Base-by-base conservation (phyloP, 53 echinoderm and acorn worm genomes). In the Astropecten irregularis region DNA sequence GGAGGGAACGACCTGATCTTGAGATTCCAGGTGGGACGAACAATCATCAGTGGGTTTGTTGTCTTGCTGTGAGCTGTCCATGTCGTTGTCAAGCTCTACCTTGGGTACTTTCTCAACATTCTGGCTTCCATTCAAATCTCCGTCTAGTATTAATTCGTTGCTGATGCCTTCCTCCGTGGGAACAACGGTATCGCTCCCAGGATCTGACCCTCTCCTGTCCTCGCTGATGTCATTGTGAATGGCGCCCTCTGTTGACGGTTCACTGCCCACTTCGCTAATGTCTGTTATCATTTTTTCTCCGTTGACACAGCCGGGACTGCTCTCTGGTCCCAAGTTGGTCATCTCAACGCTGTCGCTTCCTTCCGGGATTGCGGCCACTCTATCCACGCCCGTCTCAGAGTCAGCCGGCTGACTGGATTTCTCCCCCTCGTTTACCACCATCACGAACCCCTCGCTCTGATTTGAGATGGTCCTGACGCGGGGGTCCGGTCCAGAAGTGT, bases 381-480 rank as follows among this genome's bases (percentile, higher is more conserved):
- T 25, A 23, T 18, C 19, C 15, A 46, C 6, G 23, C 54, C 47
- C 30, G 8, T 32, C n/a, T 4, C 18, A 5, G 56, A 23, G 8
- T 19, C 31, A 2, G 39, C 38, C 4, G 39, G 4, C 21, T 39
- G 38, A 5, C 44, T 68, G 7, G 67, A 25, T 4, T 67, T 6
- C 52, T 68, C 50, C 14, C 64, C 65, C 5, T 65, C 65, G 9
- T n/a, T 38, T 1, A 65, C 18, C n/a, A 65, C 76, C 2, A 37
- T 10, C 40, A 76, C 76, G 3, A 76, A 76, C 0, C 21, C 60
- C 5, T 61, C 61, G 9, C 79, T 62, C 48, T 32, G 46, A 11
- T 61, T 30, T 18, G 79, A 79, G 79, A 46, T 79, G 30, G 61
- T 79, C 25, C 79, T 42, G 11, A 62, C 26, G 22, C 61, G 26